Percentiles rank a stretch among this genome's conserved stretches.
These are phyloP conservation scores for Scaptomyza parva DNA, from an alignment of 2,888 invertebrate genomes.

Conservation along the genomic window DNA sequence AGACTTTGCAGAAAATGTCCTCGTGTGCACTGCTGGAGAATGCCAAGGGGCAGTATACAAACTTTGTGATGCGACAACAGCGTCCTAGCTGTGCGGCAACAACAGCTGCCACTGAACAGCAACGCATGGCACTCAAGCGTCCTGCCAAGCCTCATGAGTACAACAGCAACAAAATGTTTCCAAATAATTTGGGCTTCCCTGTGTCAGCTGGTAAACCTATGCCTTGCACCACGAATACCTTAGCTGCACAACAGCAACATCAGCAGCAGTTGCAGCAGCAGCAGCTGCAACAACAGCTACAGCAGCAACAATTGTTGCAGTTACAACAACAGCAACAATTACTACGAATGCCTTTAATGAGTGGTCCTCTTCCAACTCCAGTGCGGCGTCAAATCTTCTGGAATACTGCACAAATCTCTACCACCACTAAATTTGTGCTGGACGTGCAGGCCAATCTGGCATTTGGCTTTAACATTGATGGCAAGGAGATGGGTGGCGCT, in stretches of 20 bases:
- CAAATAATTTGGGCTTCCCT: slow-evolving; percentile 47
- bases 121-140: slow-evolving; percentile 78
- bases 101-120: slow-evolving; percentile 65
- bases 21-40: slow-evolving; percentile 84
- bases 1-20: slow-evolving; percentile 85
- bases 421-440: slow-evolving; percentile 87
- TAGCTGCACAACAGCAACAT: slow-evolving; percentile 20
- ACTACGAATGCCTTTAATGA: slow-evolving; percentile 35
- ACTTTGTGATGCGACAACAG: slow-evolving; percentile 73
- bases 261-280: slow-evolving; percentile 30
- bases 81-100: slow-evolving; percentile 33
- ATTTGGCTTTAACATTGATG: slow-evolving; percentile 83
- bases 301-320: slow-evolving; percentile 19
- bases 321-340: slow-evolving; percentile 41
- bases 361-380: slow-evolving; percentile 57
- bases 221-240: slow-evolving; percentile 39
- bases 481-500: slow-evolving; percentile 85
- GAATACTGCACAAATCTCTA: slow-evolving; percentile 87
- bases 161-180: slow-evolving; percentile 45
- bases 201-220: slow-evolving; percentile 56
- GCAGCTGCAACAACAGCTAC: slow-evolving; percentile 19
- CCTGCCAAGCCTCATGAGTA: slow-evolving; percentile 69
- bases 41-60: slow-evolving; percentile 83
- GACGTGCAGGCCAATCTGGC: slow-evolving; percentile 85
- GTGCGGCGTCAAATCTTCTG: slow-evolving; percentile 85